phyloP scores from a whole-genome alignment of 1,140 invertebrate genomes.

The Euglossa dilemma region DNA sequence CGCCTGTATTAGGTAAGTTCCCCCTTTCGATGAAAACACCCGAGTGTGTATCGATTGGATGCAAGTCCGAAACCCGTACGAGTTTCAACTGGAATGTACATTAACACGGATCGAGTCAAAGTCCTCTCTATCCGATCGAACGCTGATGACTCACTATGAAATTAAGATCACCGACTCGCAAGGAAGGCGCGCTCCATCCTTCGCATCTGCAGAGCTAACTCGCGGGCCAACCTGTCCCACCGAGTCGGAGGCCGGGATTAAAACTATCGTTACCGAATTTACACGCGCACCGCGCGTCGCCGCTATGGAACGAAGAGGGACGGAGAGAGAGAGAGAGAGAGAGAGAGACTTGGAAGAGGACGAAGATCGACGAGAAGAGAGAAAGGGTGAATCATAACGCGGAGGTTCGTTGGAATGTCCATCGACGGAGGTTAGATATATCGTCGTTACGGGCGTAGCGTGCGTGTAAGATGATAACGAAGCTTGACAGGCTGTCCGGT shows the following conservation, averaged over 20 bases:
- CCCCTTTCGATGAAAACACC: background rate
- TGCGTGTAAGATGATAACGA: constrained; percentile 80
- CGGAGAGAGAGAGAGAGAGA: too few species aligned
- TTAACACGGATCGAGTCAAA: background rate
- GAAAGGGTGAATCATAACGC: constrained; percentile 45
- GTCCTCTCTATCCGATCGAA: background rate
- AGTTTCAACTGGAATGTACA: too few species aligned
- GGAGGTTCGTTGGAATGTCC: constrained; percentile 64
- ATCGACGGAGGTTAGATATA: constrained; percentile 56
- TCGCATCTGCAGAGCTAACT: too few species aligned
- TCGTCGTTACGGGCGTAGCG: constrained; percentile 63
- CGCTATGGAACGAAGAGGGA: background rate
- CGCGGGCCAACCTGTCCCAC: too few species aligned
- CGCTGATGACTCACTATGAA: constrained; percentile 22
- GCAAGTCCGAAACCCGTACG: too few species aligned
- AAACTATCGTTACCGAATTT: background rate
- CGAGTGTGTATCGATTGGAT: background rate
- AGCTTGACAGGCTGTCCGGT: constrained; percentile 79
- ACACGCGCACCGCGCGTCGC: background rate
- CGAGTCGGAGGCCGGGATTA: too few species aligned
- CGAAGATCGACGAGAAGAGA: constrained; percentile 2
- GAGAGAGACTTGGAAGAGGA: background rate
- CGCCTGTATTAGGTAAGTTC: constrained; percentile 90
- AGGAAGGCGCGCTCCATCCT: constrained; percentile 7
- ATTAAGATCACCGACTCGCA: constrained; percentile 37